Evolutionary conservation across 2,888 invertebrate species (phyloP).

Genomic region (Nemoura dubitans): DNA sequence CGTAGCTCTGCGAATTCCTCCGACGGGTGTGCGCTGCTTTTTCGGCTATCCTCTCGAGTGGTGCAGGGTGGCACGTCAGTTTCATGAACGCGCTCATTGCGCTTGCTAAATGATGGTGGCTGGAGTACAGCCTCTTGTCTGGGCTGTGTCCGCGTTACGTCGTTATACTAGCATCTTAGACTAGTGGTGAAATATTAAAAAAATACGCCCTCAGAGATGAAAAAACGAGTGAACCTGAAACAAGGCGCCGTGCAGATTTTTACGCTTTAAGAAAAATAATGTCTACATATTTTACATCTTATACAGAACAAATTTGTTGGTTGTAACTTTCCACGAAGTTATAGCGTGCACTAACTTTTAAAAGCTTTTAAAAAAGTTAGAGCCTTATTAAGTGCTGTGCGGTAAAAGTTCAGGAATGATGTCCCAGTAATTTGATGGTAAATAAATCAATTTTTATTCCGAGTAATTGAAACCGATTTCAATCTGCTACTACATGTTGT

Average conservation of each 20-base stretch:
- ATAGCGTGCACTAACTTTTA: constrained; percentile 30
- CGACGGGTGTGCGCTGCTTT: neutral
- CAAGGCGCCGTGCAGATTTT: neutral
- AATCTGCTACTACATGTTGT: neutral
- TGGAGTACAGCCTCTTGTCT: neutral
- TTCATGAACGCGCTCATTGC: neutral
- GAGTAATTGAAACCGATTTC: neutral
- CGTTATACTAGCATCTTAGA: neutral
- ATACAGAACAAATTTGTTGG: constrained; percentile 25
- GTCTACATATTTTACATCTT: constrained; percentile 40
- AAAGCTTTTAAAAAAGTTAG: constrained; percentile 37
- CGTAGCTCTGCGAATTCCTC: neutral
- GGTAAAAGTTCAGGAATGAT: constrained; percentile 24
- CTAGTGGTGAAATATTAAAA: neutral
- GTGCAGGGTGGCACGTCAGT: neutral
- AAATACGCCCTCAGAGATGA: neutral
- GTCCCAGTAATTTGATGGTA: constrained; percentile 4
- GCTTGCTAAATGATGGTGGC: neutral
- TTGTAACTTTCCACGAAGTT: constrained; percentile 30
- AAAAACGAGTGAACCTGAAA: neutral
- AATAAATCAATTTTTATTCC: constrained; percentile 2
- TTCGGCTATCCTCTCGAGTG: neutral
- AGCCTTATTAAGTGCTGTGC: constrained; percentile 39
- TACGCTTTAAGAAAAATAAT: constrained; percentile 17
- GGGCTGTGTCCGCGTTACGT: neutral